Percentiles rank a stretch among this genome's conserved stretches.
Conservation (phyloP, 2,888 invertebrate genomes). For the Desoria tigrina region DNA sequence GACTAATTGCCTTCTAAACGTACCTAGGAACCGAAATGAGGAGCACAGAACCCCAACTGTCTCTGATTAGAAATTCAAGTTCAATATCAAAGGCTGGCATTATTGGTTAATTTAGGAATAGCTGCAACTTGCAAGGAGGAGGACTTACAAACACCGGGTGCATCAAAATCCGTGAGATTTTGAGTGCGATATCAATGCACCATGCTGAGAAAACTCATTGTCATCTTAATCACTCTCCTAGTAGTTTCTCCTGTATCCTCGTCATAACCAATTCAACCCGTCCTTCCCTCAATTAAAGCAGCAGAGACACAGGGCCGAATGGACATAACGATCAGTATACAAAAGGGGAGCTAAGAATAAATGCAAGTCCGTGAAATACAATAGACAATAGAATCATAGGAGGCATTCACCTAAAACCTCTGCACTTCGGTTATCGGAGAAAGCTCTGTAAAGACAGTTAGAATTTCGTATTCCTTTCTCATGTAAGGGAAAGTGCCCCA, state of each 20-base stretch:
- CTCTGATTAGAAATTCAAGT: constrained; percentile 4
- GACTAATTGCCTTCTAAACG: constrained; percentile 18
- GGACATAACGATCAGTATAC: background rate
- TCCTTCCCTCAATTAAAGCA: constrained; percentile 22
- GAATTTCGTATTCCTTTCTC: constrained; percentile 44
- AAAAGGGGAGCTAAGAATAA: background rate
- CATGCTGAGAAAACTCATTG: constrained; percentile 3
- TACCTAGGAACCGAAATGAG: background rate
- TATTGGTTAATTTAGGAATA: background rate
- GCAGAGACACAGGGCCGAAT: constrained; percentile 14
- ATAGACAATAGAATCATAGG: background rate
- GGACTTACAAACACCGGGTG: background rate
- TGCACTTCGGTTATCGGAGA: background rate
- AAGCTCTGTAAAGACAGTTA: background rate
- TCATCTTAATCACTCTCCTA: constrained; percentile 22
- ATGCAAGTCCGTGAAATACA: background rate
- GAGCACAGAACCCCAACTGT: background rate
- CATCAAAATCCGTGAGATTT: too few relatives aligned
- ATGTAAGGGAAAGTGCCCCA: constrained; percentile 41
- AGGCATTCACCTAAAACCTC: background rate
- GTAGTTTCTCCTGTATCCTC: constrained; percentile 24
- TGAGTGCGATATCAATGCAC: background rate
- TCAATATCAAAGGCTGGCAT: constrained; percentile 1
- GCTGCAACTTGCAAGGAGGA: background rate
- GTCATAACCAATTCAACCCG: constrained; percentile 20